Evolutionary conservation across 2,113 vertebrate species (phyloP).

Genomic region (Plestiodon gilberti): DNA sequence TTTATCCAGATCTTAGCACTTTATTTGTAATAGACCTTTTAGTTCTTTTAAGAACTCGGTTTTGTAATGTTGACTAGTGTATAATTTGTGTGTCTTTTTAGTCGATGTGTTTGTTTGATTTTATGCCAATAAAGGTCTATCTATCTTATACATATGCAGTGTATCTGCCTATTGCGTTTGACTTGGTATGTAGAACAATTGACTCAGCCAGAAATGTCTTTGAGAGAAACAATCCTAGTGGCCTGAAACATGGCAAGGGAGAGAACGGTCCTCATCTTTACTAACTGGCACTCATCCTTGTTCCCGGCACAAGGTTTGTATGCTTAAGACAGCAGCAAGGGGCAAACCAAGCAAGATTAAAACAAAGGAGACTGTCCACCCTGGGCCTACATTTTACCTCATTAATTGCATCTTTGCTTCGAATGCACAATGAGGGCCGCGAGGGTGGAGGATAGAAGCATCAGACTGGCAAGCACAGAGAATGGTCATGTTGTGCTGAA

Average conservation of each 20-base stretch:
- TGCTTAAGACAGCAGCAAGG: neutral
- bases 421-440: neutral
- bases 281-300: neutral
- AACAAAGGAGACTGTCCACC: neutral
- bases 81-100: too few relatives aligned
- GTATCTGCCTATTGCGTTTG: neutral
- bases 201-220: neutral
- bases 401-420: neutral
- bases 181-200: neutral
- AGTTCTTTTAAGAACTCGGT: too few relatives aligned
- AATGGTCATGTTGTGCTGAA: too few relatives aligned
- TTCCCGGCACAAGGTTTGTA: neutral
- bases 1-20: too few relatives aligned
- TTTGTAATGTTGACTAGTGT: too few relatives aligned
- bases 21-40: too few relatives aligned
- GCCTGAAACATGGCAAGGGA: neutral
- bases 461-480: neutral
- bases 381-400: neutral
- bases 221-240: neutral
- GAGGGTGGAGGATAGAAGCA: neutral
- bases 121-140: too few relatives aligned
- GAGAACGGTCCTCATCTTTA: neutral
- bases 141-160: too few relatives aligned
- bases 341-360: neutral
- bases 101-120: too few relatives aligned